Conservation (phyloP, 2,797 vertebrate genomes). For the Mustela erminea region DNA sequence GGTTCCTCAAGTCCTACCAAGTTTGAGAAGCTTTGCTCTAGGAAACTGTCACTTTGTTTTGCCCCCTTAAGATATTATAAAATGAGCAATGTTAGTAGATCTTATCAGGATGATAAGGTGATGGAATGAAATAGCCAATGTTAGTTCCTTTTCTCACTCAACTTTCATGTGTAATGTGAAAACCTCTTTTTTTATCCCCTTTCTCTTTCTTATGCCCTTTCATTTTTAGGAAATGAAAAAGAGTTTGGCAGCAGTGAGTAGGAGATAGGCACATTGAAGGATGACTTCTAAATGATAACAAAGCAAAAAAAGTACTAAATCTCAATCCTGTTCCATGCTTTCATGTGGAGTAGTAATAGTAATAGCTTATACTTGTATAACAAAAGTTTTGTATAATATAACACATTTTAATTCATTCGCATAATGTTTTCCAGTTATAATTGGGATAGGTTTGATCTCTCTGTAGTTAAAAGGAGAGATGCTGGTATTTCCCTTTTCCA, state of each 20-base stretch:
- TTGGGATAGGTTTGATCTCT: constrained; percentile 8
- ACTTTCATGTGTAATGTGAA: constrained; percentile 26
- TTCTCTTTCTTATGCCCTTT: constrained; percentile 4
- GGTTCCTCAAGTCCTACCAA: not conserved
- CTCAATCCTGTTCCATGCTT: not conserved
- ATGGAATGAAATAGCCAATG: not conserved
- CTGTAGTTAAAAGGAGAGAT: not conserved
- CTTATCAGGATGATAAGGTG: not conserved
- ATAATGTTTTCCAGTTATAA: not conserved
- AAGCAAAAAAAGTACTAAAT: constrained; percentile 13
- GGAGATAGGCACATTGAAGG: not conserved
- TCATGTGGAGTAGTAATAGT: not conserved
- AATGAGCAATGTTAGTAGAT: not conserved
- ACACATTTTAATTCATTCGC: not conserved
- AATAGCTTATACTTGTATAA: not conserved
- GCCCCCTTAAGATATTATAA: not conserved
- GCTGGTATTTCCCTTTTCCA: constrained; percentile 5
- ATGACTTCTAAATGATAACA: constrained; percentile 47
- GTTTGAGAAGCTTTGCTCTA: not conserved
- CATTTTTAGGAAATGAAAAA: constrained; percentile 43
- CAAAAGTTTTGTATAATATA: not conserved
- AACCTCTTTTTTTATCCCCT: not conserved
- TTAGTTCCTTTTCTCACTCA: not conserved
- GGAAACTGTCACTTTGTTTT: not conserved
- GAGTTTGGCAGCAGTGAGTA: not conserved